phyloP scores from a whole-genome alignment of 2,888 invertebrate genomes.

The Hesperia comma region DNA sequence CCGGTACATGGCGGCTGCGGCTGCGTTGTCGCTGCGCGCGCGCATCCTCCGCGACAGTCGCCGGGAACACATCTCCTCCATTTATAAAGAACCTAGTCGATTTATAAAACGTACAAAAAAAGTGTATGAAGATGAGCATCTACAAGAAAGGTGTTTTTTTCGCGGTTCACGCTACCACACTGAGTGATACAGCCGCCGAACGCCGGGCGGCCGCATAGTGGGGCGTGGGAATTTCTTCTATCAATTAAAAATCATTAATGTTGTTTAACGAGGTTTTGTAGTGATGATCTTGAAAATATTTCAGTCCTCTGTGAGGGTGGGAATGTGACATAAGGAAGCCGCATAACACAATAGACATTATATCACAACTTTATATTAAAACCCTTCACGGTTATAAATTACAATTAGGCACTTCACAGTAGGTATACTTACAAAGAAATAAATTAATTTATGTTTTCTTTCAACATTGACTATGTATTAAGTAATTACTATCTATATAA shows the following conservation, averaged over 20 bases:
- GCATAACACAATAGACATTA: constrained; percentile 21
- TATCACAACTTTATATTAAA: constrained; percentile 4
- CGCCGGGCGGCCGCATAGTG: constrained; percentile 44
- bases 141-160: constrained; percentile 53
- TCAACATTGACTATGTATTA: not conserved
- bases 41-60: constrained; percentile 54
- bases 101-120: constrained; percentile 59
- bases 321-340: constrained; percentile 23
- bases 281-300: constrained; percentile 33
- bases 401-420: not conserved
- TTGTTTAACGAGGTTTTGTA: constrained; percentile 29
- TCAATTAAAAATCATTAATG: constrained; percentile 29
- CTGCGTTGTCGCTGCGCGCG: constrained; percentile 47
- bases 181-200: constrained; percentile 37
- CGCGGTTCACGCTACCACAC: constrained; percentile 58
- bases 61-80: constrained; percentile 57
- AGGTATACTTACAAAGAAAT: not conserved
- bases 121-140: constrained; percentile 37
- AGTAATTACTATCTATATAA: not conserved
- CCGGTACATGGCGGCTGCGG: constrained; percentile 65
- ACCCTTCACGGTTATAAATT: not conserved
- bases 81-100: constrained; percentile 64
- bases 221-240: constrained; percentile 49
- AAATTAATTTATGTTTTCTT: constrained; percentile 11
- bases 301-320: constrained; percentile 15